Percentiles rank a stretch among this genome's conserved stretches.
These are phyloP conservation scores for Gallinago paraguaiae DNA, from an alignment of 2,113 vertebrate species.

Conservation along the genomic window DNA sequence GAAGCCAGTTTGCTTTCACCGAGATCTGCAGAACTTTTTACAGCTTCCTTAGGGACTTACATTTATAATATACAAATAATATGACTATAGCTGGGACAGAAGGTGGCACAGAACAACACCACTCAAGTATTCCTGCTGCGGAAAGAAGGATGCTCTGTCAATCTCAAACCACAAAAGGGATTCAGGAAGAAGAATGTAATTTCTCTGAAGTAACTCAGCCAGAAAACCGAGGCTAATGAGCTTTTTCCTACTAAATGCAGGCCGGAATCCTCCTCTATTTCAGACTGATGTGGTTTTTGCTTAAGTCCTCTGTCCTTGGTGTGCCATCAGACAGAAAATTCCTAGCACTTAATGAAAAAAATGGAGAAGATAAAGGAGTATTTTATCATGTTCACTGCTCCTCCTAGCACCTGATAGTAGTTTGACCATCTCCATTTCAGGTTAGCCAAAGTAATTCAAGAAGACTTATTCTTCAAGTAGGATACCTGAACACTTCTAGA, in stretches of 20 bases:
- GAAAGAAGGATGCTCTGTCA: constrained; percentile 32
- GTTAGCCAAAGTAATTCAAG: not conserved
- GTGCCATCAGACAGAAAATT: not conserved
- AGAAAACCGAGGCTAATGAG: not conserved
- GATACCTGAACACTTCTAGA: not conserved
- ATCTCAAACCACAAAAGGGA: constrained; percentile 1
- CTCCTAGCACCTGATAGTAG: not conserved
- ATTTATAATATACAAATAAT: not conserved
- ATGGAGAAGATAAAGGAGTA: not conserved
- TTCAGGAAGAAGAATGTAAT: constrained; percentile 1
- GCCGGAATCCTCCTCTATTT: not conserved
- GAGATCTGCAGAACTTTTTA: constrained; percentile 24
- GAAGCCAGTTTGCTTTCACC: constrained; percentile 36
- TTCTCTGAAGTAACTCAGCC: not conserved
- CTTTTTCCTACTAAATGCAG: not conserved
- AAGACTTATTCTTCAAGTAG: not conserved
- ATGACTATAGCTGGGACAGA: not conserved
- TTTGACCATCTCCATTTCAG: not conserved
- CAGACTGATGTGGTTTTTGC: not conserved
- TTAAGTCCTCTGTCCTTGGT: not conserved
- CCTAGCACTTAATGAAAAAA: not conserved
- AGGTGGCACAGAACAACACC: not conserved
- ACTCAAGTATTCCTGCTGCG: not conserved
- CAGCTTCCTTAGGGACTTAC: constrained; percentile 2
- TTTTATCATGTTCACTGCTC: not conserved